These are phyloP conservation scores for Pterocles orientalis DNA, from an alignment of 2,113 vertebrate species.

Conservation along the genomic window DNA sequence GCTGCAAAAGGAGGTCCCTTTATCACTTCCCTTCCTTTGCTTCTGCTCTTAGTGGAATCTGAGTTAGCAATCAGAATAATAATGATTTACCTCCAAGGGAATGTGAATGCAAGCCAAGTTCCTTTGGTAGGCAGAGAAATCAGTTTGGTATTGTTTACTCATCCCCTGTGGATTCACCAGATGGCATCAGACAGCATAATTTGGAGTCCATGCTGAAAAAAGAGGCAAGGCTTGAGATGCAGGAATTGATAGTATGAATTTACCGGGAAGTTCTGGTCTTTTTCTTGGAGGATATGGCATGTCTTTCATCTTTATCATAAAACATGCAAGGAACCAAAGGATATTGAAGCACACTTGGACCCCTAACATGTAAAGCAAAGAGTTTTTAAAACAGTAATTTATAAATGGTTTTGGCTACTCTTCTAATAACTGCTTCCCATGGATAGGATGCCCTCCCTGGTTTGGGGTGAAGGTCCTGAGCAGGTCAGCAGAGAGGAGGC, in stretches of 20 bases:
- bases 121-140: constrained; percentile 33
- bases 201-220: constrained; percentile 1
- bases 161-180: constrained; percentile 66
- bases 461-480: neutral
- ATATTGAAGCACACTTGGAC: neutral
- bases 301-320: neutral
- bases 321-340: neutral
- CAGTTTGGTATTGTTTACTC: constrained; percentile 58
- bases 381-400: neutral
- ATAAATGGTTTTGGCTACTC: neutral
- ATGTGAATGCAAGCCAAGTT: constrained; percentile 56
- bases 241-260: neutral
- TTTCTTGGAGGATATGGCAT: neutral
- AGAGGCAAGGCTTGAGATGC: neutral
- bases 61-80: constrained; percentile 41
- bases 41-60: neutral
- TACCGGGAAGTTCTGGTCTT: neutral
- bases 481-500: neutral
- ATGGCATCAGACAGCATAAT: constrained; percentile 62
- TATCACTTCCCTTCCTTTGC: neutral
- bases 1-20: neutral
- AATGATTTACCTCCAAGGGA: constrained; percentile 52
- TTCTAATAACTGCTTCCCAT: neutral
- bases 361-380: neutral
- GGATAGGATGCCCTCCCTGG: neutral